These are phyloP conservation scores for Saiga tatarica DNA, from an alignment of 2,113 vertebrate species.

Conservation along the genomic window DNA sequence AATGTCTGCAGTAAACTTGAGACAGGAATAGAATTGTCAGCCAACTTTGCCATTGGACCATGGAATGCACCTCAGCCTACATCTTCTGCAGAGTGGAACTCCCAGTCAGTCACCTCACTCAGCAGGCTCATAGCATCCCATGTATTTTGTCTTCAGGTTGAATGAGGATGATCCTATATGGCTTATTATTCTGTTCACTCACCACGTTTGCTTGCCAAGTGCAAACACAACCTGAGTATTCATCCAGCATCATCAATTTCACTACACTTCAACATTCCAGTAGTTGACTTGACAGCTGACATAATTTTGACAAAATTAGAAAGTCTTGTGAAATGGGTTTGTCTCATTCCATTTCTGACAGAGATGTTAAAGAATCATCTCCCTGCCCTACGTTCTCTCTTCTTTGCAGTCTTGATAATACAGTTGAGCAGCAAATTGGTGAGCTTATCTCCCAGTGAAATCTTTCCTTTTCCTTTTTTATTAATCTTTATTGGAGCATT, in stretches of 20 bases:
- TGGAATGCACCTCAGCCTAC: not conserved
- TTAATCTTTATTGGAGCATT: not conserved
- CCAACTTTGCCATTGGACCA: not conserved
- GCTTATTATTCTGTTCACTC: constrained; percentile 19
- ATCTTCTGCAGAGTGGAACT: not conserved
- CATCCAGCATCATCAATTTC: not conserved
- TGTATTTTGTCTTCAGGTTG: not conserved
- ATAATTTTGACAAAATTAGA: constrained; percentile 64
- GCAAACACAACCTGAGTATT: not conserved
- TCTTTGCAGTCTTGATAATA: not conserved
- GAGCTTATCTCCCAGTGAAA: not conserved
- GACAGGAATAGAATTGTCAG: not conserved
- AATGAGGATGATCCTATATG: not conserved
- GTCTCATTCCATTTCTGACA: constrained; percentile 44
- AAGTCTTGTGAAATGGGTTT: constrained; percentile 58
- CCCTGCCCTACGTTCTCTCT: not conserved
- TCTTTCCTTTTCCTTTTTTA: not conserved
- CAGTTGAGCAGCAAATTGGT: not conserved
- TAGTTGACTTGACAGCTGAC: constrained; percentile 60
- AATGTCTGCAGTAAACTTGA: not conserved
- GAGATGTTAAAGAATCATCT: constrained; percentile 43
- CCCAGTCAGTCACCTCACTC: not conserved
- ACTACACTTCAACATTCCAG: not conserved
- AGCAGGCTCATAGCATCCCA: not conserved
- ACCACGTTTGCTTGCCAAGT: constrained; percentile 9